Conservation (phyloP, 2,797 vertebrate genomes). For the Squalus acanthias region DNA sequence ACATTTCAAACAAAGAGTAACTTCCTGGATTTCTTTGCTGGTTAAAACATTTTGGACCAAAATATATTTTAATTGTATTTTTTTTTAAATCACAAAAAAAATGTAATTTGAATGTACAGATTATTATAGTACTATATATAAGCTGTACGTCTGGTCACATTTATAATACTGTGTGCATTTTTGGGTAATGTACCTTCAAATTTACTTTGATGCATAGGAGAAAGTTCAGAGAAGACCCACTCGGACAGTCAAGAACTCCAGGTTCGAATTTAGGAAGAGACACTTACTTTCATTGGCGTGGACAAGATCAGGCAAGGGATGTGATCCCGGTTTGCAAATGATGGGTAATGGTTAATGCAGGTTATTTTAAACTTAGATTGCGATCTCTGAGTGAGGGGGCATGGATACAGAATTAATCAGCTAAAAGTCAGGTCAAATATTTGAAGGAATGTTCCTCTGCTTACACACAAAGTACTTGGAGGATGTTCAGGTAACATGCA, state of each 20-base stretch:
- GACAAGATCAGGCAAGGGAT: not conserved
- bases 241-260: not conserved
- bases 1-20: not conserved
- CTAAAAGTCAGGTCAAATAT: not conserved
- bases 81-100: not conserved
- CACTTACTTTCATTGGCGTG: not conserved
- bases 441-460: not conserved
- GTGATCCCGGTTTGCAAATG: too few relatives aligned
- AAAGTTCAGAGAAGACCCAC: not conserved
- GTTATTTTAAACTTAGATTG: too few relatives aligned
- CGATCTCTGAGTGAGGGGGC: too few relatives aligned
- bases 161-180: not conserved
- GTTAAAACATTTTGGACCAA: constrained; percentile 19
- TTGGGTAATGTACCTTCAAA: not conserved
- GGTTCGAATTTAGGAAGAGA: not conserved
- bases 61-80: constrained; percentile 33
- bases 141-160: not conserved
- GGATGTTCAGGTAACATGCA: not conserved
- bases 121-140: not conserved
- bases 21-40: not conserved
- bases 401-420: not conserved
- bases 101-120: constrained; percentile 8
- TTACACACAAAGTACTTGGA: not conserved
- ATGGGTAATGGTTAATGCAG: not conserved
- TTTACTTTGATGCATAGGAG: not conserved